Percentiles rank a stretch among this genome's conserved stretches.
Evolutionary conservation across 2,888 invertebrate genomes (phyloP).

Genomic region (Nebria brevicollis): DNA sequence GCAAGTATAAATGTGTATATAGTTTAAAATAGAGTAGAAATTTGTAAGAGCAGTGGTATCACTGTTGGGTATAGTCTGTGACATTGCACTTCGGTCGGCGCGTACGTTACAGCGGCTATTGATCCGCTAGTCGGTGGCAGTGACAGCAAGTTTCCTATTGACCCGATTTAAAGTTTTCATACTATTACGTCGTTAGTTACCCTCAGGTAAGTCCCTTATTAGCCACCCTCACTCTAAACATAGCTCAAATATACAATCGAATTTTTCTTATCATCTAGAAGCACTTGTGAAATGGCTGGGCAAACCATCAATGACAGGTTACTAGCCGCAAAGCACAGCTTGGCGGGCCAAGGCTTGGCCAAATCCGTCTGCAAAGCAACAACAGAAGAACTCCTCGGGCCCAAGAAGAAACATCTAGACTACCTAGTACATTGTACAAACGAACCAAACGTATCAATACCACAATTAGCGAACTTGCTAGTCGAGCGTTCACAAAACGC

Average conservation of each 20-base stretch:
- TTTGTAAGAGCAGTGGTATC: slow-evolving; percentile 24
- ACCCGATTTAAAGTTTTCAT: slow-evolving; percentile 43
- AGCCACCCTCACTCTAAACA: background rate
- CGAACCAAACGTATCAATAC: slow-evolving; percentile 99
- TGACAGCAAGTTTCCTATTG: slow-evolving; percentile 46
- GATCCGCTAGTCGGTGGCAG: slow-evolving; percentile 41
- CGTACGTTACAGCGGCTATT: slow-evolving; percentile 41
- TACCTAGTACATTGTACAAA: slow-evolving; percentile 99
- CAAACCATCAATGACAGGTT: slow-evolving; percentile 99
- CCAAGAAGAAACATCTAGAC: slow-evolving; percentile 99
- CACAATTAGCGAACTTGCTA: slow-evolving; percentile 97
- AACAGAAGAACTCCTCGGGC: slow-evolving; percentile 99
- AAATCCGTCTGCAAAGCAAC: slow-evolving; percentile 99
- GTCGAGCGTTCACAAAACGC: slow-evolving; percentile 98
- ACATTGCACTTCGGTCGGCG: slow-evolving; percentile 42
- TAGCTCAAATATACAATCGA: background rate
- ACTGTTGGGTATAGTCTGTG: slow-evolving; percentile 25
- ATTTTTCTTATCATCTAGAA: slow-evolving; percentile 20
- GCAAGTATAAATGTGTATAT: too few species aligned
- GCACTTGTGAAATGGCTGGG: slow-evolving; percentile 78
- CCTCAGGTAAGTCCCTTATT: slow-evolving; percentile 26
- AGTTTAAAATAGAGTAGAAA: too few species aligned
- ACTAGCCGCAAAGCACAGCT: slow-evolving; percentile 97
- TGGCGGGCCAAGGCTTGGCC: slow-evolving; percentile 99
- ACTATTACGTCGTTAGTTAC: slow-evolving; percentile 37